Percentiles rank a stretch among this genome's conserved stretches.
Evolutionary conservation across 2,113 vertebrate species (phyloP).

Genomic region (Chlamydotis undulata): DNA sequence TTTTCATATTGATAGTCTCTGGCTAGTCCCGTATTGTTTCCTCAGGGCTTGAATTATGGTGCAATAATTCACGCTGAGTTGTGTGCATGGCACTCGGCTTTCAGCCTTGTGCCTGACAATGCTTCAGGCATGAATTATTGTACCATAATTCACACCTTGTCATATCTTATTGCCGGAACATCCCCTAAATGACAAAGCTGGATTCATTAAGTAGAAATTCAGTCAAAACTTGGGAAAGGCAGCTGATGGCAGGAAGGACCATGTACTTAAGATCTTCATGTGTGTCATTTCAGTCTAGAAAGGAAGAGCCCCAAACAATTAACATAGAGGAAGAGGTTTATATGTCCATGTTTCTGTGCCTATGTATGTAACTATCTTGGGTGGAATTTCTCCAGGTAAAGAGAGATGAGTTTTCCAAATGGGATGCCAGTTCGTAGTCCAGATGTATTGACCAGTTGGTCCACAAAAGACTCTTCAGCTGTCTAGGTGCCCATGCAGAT

Average conservation of each 20-base stretch:
- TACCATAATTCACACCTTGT: conserved; percentile 75
- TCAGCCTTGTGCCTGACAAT: conserved; percentile 33
- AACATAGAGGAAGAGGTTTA: background rate
- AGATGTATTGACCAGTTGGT: background rate
- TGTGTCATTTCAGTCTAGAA: background rate
- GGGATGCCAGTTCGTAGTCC: background rate
- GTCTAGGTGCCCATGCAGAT: background rate
- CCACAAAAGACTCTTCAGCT: background rate
- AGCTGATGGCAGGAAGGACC: conserved; percentile 62
- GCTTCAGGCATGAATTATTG: conserved; percentile 63
- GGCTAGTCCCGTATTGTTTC: background rate
- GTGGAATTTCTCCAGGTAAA: background rate
- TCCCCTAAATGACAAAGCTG: conserved; percentile 74
- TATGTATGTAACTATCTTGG: background rate
- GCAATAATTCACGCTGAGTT: conserved; percentile 41
- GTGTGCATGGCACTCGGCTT: background rate
- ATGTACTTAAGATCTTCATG: background rate
- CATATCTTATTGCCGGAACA: conserved; percentile 75
- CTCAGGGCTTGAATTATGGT: background rate
- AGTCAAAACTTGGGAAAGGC: conserved; percentile 70
- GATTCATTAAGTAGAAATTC: conserved; percentile 78
- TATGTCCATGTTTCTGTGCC: background rate
- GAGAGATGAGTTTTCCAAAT: background rate
- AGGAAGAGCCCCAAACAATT: background rate
- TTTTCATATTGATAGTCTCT: background rate